phyloP scores from a whole-genome alignment of 2,888 invertebrate genomes.

The Buathra laborator region DNA sequence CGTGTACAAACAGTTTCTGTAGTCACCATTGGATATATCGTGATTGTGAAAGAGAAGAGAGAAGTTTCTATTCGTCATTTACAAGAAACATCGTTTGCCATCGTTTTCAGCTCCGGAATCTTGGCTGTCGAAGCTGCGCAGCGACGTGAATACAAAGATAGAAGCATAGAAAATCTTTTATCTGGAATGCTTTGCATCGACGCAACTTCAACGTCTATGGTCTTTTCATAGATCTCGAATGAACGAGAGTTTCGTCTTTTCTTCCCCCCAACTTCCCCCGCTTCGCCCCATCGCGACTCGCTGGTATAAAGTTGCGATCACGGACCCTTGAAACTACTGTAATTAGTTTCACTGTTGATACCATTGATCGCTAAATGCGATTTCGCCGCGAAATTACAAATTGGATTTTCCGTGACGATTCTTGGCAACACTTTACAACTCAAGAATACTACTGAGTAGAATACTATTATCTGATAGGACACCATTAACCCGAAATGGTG shows the following conservation, averaged over 20 bases:
- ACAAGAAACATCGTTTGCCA: slow-evolving; percentile 30
- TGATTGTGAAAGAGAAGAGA: slow-evolving; percentile 15
- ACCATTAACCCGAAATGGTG: neutral
- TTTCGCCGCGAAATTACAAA: slow-evolving; percentile 42
- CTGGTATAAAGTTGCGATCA: slow-evolving; percentile 53
- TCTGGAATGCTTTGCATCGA: slow-evolving; percentile 27
- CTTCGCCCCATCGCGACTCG: slow-evolving; percentile 6
- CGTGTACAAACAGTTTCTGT: neutral
- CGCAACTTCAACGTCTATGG: slow-evolving; percentile 24
- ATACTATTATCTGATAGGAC: neutral
- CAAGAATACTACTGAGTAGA: neutral
- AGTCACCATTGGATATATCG: neutral
- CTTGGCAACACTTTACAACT: neutral
- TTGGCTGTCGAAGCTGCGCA: neutral
- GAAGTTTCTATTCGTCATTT: slow-evolving; percentile 40
- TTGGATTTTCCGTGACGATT: slow-evolving; percentile 1
- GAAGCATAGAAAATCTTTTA: slow-evolving; percentile 45
- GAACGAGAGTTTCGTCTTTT: slow-evolving; percentile 39
- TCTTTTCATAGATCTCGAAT: slow-evolving; percentile 56
- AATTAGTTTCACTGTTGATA: slow-evolving; percentile 63
- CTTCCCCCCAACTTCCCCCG: slow-evolving; percentile 14
- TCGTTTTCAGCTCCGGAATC: slow-evolving; percentile 20
- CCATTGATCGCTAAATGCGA: slow-evolving; percentile 60
- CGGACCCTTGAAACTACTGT: slow-evolving; percentile 47
- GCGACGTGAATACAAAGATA: slow-evolving; percentile 37